Base-by-base conservation (phyloP, 2,113 vertebrate species). In the Scolopax mira region DNA sequence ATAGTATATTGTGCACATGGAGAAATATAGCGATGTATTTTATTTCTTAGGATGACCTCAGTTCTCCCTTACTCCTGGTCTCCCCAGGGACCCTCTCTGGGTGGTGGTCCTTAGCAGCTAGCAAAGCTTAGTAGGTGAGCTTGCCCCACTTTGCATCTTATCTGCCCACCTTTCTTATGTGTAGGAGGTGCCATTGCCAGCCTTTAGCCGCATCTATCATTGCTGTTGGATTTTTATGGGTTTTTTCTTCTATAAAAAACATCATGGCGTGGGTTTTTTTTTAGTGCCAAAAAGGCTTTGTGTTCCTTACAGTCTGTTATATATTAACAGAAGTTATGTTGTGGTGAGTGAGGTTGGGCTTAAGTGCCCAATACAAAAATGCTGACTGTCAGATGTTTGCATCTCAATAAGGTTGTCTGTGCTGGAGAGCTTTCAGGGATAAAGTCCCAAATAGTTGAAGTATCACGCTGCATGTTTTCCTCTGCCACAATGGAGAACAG, bases 361-460 rank as follows among this genome's bases (percentile, higher is more conserved):
- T 88, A 90, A 97, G 94, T 95, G 75, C 85, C 88, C 93, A 93
- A 37, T 90, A 64, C 89, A 91, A 95, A 97, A 97, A 95, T 90
- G 96, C 96, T 98, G 97, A 97, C 96, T 97, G 95, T 97, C 57
- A 92, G 89, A 96, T 95, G 84, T 97, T 97, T 97, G 95, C 86
- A 95, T 96, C 84, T 97, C 93, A 96, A 25, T 94, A 86, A 95
- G 74, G 71, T 75, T 97, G 94, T 96, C 94, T 91, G 94, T 95
- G 88, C 86, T 94, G 81, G 86, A 92, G 61, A 85, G 74, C 81
- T 90, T 91, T 96, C 83, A 51, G 84, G 95, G 96, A 92, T 97
- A 95, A 97, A 97, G 91, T 96, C 69, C 72, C 89, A 89, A 97
- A 96, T 87, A 97, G 95, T 52, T 94, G 79, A 96, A 85, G 39